A percentile compares a stretch with the other conserved stretches of the same genome.
These are phyloP conservation scores for Malurus splendens DNA, from an alignment of 2,797 vertebrate species.

Conservation along the genomic window DNA sequence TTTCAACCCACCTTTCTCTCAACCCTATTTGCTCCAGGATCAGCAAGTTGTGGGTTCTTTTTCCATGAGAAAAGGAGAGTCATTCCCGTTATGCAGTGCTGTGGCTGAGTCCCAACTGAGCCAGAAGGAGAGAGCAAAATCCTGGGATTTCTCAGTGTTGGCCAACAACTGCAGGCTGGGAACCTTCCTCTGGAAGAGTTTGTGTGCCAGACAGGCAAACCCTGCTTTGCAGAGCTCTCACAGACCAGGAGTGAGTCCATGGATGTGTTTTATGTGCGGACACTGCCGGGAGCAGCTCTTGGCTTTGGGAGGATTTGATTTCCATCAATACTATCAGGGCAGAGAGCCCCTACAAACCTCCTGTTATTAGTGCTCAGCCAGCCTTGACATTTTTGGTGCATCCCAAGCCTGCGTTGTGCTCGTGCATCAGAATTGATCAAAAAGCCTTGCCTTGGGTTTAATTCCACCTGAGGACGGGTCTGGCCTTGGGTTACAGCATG, in stretches of 20 bases:
- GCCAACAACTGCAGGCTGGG: not conserved
- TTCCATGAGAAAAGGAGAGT: not conserved
- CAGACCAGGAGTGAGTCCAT: not conserved
- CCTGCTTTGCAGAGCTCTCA: not conserved
- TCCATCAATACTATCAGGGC: not conserved
- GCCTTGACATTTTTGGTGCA: not conserved
- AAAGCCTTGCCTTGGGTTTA: not conserved
- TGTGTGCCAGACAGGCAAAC: not conserved
- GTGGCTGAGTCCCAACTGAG: fast-evolving
- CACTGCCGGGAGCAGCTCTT: not conserved
- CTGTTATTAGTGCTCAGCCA: not conserved
- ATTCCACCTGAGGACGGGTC: not conserved
- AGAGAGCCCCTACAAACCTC: not conserved
- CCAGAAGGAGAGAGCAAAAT: not conserved
- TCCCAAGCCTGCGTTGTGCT: not conserved
- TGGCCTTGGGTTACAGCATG: not conserved
- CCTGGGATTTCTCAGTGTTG: not conserved
- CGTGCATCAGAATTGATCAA: not conserved
- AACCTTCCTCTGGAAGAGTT: not conserved
- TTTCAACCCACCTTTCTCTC: not conserved
- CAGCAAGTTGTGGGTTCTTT: not conserved
- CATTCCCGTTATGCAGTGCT: fast-evolving
- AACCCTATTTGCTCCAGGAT: not conserved
- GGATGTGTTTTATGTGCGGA: not conserved
- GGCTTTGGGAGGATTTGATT: not conserved